Conservation (phyloP, 2,888 invertebrate species). For the Spodoptera picta region DNA sequence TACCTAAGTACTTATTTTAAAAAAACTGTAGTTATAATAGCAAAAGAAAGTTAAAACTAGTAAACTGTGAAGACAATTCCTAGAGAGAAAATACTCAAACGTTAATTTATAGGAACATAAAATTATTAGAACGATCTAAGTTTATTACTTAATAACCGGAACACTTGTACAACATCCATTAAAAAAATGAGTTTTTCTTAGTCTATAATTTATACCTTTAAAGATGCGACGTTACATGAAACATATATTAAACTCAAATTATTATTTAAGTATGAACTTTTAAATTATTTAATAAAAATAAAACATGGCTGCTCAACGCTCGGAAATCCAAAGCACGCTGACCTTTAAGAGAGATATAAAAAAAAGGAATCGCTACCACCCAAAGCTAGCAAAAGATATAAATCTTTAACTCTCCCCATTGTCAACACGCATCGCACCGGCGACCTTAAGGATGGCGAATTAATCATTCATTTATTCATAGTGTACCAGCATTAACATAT, state of each 20-base stretch:
- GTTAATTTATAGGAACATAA: too few species aligned
- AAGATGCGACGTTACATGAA: too few species aligned
- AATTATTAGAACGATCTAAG: too few species aligned
- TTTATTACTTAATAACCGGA: too few species aligned
- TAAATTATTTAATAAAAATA: constrained; percentile 24
- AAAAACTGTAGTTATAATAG: too few species aligned
- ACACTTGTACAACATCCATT: too few species aligned
- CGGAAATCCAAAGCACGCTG: constrained; percentile 31
- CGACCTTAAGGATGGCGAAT: constrained; percentile 61
- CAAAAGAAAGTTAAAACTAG: too few species aligned
- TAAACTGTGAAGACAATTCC: too few species aligned
- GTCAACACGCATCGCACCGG: constrained; percentile 54
- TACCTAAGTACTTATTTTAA: too few species aligned
- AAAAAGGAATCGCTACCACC: constrained; percentile 42
- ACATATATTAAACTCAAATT: not conserved
- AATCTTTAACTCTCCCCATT: constrained; percentile 54
- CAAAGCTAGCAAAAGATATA: constrained; percentile 53
- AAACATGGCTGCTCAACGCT: not conserved
- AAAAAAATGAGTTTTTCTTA: too few species aligned
- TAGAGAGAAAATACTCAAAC: too few species aligned
- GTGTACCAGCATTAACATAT: constrained; percentile 64
- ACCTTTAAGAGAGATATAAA: constrained; percentile 48
- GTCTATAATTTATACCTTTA: too few species aligned
- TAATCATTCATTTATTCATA: constrained; percentile 69
- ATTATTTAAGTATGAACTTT: constrained; percentile 10